A percentile compares a stretch with the other conserved stretches of the same genome.
Conservation (phyloP, 53 echinoderm and acorn worm species). For the Holothuria scabra region DNA sequence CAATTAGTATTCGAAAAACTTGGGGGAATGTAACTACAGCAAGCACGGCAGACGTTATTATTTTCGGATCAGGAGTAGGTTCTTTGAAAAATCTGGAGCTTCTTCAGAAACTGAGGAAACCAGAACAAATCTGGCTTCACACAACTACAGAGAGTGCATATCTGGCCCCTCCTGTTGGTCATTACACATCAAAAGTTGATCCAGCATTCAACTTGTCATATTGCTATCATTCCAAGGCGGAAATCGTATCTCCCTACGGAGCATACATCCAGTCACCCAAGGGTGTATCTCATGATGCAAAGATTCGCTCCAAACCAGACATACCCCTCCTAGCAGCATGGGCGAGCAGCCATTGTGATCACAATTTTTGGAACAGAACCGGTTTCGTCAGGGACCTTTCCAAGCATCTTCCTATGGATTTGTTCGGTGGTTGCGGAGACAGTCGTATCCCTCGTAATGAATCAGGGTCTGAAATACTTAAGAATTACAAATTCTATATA, state of each 20-base stretch:
- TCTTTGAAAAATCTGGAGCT: not conserved
- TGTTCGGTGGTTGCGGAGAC: too few relatives aligned
- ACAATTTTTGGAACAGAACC: conserved; percentile 8
- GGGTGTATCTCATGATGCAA: not conserved
- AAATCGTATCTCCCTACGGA: not conserved
- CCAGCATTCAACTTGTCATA: not conserved
- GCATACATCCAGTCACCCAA: not conserved
- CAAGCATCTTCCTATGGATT: too few relatives aligned
- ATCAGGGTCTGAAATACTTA: not conserved
- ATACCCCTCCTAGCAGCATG: not conserved
- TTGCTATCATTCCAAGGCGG: conserved; percentile 17
- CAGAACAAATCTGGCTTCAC: not conserved
- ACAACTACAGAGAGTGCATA: not conserved
- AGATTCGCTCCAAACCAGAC: not conserved
- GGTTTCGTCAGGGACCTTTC: not conserved
- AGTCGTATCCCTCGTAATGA: too few relatives aligned
- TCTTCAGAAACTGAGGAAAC: not conserved
- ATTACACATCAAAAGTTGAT: not conserved
- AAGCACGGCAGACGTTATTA: not conserved
- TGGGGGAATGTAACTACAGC: not conserved
- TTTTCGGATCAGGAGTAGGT: not conserved
- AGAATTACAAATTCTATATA: conserved; percentile 12
- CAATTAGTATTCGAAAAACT: not conserved
- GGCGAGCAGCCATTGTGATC: conserved; percentile 4
- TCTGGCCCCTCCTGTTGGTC: not conserved